phyloP scores from a whole-genome alignment of 2,888 invertebrate genomes.

The Stictocephala bisonia region DNA sequence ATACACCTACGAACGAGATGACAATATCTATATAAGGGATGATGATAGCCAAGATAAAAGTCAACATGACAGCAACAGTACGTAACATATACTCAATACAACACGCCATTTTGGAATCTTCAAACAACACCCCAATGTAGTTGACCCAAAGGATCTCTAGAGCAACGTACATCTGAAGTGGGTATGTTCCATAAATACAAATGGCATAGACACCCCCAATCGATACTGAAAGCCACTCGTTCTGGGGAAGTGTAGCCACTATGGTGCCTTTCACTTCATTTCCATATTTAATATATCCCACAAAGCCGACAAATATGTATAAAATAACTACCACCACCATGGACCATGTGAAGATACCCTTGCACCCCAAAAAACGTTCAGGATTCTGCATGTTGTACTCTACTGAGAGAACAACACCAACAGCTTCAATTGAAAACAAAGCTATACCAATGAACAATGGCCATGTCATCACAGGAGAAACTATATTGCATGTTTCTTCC shows the following conservation, averaged over 20 bases:
- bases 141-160: constrained; percentile 12
- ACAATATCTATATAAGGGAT: background rate
- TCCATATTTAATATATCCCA: background rate
- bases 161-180: background rate
- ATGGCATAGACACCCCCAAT: background rate
- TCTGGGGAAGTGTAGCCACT: background rate
- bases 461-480: background rate
- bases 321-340: background rate
- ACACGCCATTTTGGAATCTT: background rate
- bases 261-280: background rate
- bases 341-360: constrained; percentile 1
- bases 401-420: background rate
- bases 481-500: background rate
- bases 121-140: background rate
- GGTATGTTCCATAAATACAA: background rate
- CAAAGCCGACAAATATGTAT: background rate
- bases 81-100: background rate
- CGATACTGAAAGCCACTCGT: background rate
- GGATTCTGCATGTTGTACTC: background rate
- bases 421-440: background rate
- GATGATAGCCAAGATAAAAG: background rate
- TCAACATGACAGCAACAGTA: background rate
- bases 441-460: background rate
- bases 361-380: background rate
- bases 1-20: background rate